Evolutionary conservation across 1,140 invertebrate species (phyloP), one percentile per base, ranked within the genome.

Genomic region (Papilio polytes): DNA sequence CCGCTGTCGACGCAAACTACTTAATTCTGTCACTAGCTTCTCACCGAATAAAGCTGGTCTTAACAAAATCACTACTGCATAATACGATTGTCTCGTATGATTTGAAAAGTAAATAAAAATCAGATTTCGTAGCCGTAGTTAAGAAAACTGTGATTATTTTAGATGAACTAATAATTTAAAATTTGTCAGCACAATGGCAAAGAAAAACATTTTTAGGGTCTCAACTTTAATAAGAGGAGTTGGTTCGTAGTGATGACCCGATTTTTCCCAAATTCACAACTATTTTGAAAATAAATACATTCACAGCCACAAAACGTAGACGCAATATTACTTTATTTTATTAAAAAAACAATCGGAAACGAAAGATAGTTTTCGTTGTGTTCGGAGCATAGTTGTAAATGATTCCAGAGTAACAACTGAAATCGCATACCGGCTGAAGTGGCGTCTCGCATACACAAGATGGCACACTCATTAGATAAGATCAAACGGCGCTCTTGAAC

Each of bases 391-490:
- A 26, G 22, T 26, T 70, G 26, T 36, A 1, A 31, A 70, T 18
- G 6, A 15, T 70, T 70, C 63, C 31, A 70, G 26, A 26, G 22
- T 26, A 63, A 2, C 7, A 59, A 63, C 22, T 63, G 59, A 26
- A 63, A 26, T 26, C 22, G 59, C 22, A 63, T 63, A 80, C 74
- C 44, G 80, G 46, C 44, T 85, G 63, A 84, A 89, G 81, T 84
- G 80, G 81, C 80, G 85, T 78, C 82, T 82, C 82, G 84, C 77
- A 80, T 81, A 70, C 26, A 31, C 82, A 82, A 82, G 41, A 83
- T 85, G 81, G 84, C 83, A 78, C 84, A 80, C 85, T 85, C 85
- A 87, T 89, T 87, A 86, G 84, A 84, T 80, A 86, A 88, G 86
- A 90, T 90, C 87, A 87, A 86, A 85, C 82, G 82, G 80, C 81